Conservation (phyloP, 23 tunicate genomes). For the Halocynthia aurantium region DNA sequence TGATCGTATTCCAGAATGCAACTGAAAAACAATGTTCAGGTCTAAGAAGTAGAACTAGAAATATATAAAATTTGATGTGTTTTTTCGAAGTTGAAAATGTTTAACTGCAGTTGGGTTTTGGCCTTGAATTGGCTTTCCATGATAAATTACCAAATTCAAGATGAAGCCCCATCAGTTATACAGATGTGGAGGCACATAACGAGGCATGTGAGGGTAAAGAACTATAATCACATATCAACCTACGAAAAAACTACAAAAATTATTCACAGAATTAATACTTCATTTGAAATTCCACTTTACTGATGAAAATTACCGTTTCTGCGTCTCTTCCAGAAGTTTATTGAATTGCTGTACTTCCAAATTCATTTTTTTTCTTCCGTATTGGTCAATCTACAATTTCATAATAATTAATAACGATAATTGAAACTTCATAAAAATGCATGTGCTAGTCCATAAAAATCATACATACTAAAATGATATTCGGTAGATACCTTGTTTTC, state of each 20-base stretch:
- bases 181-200: no score
- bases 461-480: background rate
- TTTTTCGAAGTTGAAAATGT: no score
- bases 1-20: slow-evolving; percentile 67
- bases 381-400: slow-evolving; percentile 35
- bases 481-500: slow-evolving; percentile 30
- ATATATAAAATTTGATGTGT: no score
- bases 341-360: slow-evolving; percentile 34
- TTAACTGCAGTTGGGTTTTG: no score
- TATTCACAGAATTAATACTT: background rate
- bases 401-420: background rate
- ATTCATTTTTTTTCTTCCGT: slow-evolving; percentile 65
- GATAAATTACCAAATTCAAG: no score
- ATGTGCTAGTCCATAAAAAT: no score
- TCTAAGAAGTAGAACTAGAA: background rate
- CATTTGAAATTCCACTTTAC: background rate
- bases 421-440: no score
- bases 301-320: slow-evolving; percentile 27
- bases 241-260: no score
- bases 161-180: no score
- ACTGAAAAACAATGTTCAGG: slow-evolving; percentile 10
- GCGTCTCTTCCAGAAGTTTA: slow-evolving; percentile 23
- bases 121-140: no score
- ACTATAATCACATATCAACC: no score
- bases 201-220: no score